Conservation (phyloP, 2,888 invertebrate species). For the Ashinkailepas kermadecensis region DNA sequence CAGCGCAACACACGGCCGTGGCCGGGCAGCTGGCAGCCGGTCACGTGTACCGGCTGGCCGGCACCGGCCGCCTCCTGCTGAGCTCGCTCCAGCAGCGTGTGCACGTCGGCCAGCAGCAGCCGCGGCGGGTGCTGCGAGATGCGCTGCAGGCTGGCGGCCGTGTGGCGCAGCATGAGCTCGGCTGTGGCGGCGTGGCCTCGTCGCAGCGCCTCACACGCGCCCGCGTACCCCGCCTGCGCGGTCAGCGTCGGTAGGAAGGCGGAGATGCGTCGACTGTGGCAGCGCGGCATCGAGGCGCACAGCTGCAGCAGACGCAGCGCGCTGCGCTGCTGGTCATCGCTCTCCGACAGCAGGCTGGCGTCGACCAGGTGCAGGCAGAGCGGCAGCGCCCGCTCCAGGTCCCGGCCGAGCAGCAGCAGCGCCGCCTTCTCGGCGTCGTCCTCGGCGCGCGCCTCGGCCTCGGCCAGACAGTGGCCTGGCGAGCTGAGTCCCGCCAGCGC, state of each 20-base stretch:
- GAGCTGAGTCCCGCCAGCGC: neutral
- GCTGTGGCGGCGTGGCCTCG: neutral
- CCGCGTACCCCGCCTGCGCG: neutral
- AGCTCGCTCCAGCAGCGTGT: neutral
- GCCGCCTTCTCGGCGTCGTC: neutral
- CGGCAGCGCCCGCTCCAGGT: neutral
- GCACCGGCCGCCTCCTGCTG: neutral
- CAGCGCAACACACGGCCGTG: constrained; percentile 42
- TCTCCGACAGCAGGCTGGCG: neutral
- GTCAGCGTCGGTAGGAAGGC: constrained; percentile 4
- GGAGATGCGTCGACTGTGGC: neutral
- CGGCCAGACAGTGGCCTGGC: neutral
- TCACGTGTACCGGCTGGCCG: constrained; percentile 36
- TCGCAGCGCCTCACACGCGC: neutral
- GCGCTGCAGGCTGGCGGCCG: neutral
- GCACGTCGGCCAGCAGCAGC: constrained; percentile 29
- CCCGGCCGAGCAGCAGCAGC: neutral
- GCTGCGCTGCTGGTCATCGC: no score
- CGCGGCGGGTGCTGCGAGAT: constrained; percentile 22
- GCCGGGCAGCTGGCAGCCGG: constrained; percentile 41
- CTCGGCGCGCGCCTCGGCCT: neutral
- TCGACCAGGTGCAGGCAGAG: neutral
- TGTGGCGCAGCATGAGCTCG: neutral
- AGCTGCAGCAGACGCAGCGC: constrained; percentile 2
- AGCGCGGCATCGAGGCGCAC: neutral